A percentile compares a stretch with the other conserved stretches of the same genome.
Evolutionary conservation across 2,113 vertebrate species (phyloP).

Genomic region (Thunnus thynnus): DNA sequence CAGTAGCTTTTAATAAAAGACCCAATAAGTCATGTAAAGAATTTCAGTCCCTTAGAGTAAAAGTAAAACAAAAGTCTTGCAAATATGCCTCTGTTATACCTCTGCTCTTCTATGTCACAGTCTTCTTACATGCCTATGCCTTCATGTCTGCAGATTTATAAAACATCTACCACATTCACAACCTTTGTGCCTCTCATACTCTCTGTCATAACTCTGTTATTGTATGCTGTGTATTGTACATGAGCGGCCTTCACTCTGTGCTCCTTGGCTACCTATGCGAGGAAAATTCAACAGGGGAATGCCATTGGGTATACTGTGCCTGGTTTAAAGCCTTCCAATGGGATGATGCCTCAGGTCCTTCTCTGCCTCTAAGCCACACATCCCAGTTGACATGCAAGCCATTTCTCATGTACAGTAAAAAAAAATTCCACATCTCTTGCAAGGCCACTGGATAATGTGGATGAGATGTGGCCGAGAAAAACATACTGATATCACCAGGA

Average conservation of each 20-base stretch:
- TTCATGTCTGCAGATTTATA: constrained; percentile 12
- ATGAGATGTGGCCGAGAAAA: constrained; percentile 55
- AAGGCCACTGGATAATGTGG: constrained; percentile 67
- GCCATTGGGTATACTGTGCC: constrained; percentile 42
- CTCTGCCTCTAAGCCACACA: constrained; percentile 53
- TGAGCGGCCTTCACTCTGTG: constrained; percentile 19
- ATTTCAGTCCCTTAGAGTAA: neutral
- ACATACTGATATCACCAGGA: constrained; percentile 39
- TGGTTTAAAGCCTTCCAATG: constrained; percentile 64
- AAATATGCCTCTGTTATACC: neutral
- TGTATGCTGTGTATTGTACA: constrained; percentile 16
- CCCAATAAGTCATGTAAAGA: neutral
- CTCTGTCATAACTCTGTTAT: constrained; percentile 1
- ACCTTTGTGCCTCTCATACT: neutral
- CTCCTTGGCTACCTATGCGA: constrained; percentile 50
- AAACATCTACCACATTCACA: neutral
- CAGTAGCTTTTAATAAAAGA: constrained; percentile 12
- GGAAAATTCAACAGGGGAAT: constrained; percentile 52
- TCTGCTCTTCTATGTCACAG: neutral
- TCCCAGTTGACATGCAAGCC: constrained; percentile 49
- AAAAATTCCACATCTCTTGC: constrained; percentile 51
- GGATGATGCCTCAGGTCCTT: constrained; percentile 61
- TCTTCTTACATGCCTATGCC: rapidly evolving
- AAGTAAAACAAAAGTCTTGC: neutral
- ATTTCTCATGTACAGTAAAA: constrained; percentile 59